Evolutionary conservation across 2,113 vertebrate species (phyloP).

Genomic region (Protobothrops flavoviridis): DNA sequence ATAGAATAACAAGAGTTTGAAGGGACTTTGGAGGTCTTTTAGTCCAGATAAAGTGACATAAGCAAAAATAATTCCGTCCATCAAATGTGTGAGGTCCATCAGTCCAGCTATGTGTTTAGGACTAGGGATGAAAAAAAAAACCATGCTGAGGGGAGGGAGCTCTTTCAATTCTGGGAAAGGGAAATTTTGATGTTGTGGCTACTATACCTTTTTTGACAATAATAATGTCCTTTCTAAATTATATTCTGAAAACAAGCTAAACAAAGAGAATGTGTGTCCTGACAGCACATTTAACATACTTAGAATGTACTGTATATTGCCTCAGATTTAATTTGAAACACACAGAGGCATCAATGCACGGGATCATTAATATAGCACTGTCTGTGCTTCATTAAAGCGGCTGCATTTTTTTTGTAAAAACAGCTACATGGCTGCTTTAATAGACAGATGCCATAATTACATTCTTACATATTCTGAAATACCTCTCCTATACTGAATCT

Average conservation of each 20-base stretch:
- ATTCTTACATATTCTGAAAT: neutral
- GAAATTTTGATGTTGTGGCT: neutral
- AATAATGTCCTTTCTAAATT: neutral
- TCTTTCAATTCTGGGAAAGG: neutral
- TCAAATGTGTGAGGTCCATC: neutral
- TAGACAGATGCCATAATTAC: neutral
- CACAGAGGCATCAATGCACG: neutral
- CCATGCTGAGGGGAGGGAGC: neutral
- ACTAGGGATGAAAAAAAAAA: neutral
- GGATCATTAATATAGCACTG: neutral
- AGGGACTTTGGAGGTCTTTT: neutral
- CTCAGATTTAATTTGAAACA: neutral
- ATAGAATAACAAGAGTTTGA: neutral
- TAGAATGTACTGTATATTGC: neutral
- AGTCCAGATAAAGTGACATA: neutral
- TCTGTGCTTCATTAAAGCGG: neutral
- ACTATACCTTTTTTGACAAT: neutral
- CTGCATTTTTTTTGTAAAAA: neutral
- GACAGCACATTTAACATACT: neutral
- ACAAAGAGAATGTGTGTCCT: neutral
- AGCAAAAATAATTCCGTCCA: neutral
- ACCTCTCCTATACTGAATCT: neutral
- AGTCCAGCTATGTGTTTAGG: neutral
- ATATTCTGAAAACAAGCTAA: neutral
- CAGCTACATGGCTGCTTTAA: neutral